Percentiles rank a stretch among this genome's conserved stretches.
Evolutionary conservation across 2,113 vertebrate species (phyloP).

Genomic region (Dicentrarchus labrax): DNA sequence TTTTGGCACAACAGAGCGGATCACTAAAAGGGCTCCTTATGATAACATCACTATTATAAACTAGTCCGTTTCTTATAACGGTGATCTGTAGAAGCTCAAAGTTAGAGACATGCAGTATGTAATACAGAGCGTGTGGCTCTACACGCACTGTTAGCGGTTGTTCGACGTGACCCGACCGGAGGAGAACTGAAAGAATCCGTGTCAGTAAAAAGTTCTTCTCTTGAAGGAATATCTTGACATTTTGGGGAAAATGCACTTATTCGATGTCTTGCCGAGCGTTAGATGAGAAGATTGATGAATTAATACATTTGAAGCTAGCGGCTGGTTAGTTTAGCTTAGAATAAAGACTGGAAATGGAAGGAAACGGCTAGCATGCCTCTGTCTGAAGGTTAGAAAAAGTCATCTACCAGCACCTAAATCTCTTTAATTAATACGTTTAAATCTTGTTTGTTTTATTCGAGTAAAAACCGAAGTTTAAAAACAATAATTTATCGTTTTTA

Average conservation of each 20-base stretch:
- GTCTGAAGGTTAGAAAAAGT: background rate
- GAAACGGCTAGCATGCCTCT: background rate
- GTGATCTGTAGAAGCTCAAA: constrained; percentile 25
- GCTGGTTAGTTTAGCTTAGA: constrained; percentile 2
- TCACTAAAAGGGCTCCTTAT: constrained; percentile 35
- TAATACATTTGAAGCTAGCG: background rate
- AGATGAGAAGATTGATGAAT: constrained; percentile 1
- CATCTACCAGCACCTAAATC: too few species aligned
- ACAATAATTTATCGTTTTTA: background rate
- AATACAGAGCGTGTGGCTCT: constrained; percentile 17
- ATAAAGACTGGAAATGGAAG: background rate
- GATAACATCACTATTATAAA: constrained; percentile 19
- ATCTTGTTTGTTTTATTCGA: too few species aligned
- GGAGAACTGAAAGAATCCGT: background rate
- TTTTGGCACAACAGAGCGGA: constrained; percentile 48
- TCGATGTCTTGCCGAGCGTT: background rate
- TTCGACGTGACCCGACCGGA: constrained; percentile 38
- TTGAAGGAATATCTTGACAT: constrained; percentile 12
- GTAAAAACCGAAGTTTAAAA: background rate
- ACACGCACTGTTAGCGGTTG: constrained; percentile 57
- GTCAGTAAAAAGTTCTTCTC: constrained; percentile 8
- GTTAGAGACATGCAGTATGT: constrained; percentile 2
- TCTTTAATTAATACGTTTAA: too few species aligned
- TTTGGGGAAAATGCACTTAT: constrained; percentile 14
- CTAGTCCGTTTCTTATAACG: background rate